These are phyloP conservation scores for Drosophila testacea DNA, from an alignment of 2,888 invertebrate genomes.

Conservation along the genomic window DNA sequence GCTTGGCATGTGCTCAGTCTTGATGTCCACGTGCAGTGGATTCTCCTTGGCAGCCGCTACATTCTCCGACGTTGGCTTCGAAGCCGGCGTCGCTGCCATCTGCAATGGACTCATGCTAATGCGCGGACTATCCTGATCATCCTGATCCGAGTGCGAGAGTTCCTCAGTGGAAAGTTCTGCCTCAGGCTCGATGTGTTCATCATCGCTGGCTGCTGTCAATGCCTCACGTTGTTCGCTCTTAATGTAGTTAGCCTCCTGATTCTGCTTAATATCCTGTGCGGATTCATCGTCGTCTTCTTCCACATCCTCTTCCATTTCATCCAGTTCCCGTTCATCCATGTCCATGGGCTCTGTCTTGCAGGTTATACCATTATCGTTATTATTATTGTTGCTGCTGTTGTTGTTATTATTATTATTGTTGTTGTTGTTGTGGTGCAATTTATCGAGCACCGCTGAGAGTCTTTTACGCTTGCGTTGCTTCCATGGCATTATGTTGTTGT, in stretches of 20 bases:
- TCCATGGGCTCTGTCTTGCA: constrained; percentile 75
- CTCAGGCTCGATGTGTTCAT: constrained; percentile 76
- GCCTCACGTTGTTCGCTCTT: constrained; percentile 56
- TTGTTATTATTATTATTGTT: constrained; percentile 83
- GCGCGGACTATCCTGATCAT: constrained; percentile 79
- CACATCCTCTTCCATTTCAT: constrained; percentile 48
- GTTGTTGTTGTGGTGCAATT: constrained; percentile 87
- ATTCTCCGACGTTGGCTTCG: constrained; percentile 32
- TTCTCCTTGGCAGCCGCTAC: constrained; percentile 72
- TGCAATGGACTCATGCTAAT: constrained; percentile 84
- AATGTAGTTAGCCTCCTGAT: constrained; percentile 64
- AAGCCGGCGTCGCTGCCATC: constrained; percentile 56
- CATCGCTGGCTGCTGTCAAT: constrained; percentile 73
- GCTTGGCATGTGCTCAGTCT: constrained; percentile 84
- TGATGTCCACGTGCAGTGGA: constrained; percentile 84
- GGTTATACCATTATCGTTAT: constrained; percentile 61
- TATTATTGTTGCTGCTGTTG: constrained; percentile 69
- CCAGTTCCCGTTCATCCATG: constrained; percentile 60
- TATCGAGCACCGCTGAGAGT: constrained; percentile 92
- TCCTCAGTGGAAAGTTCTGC: constrained; percentile 71
- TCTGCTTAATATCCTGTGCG: constrained; percentile 42
- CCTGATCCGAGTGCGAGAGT: constrained; percentile 69
- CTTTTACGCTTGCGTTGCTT: constrained; percentile 92
- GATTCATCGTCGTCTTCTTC: constrained; percentile 40
- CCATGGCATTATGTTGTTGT: constrained; percentile 87